Conservation (phyloP, 2,888 invertebrate genomes). For the Coenonympha arcania region DNA sequence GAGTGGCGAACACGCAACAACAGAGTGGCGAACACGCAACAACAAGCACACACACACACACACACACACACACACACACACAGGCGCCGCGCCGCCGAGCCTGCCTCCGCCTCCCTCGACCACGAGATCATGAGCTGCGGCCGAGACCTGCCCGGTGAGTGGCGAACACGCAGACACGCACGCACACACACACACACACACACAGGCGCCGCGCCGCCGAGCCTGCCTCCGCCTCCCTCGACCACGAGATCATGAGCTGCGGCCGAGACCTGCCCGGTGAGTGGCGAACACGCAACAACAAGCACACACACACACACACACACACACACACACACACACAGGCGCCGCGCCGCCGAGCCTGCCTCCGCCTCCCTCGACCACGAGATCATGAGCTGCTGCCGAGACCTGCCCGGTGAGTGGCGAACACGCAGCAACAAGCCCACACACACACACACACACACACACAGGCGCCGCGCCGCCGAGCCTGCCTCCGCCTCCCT, state of each 20-base stretch:
- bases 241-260: slow-evolving; percentile 71
- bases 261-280: slow-evolving; percentile 57
- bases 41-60: not conserved
- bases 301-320: not conserved
- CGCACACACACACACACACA: not conserved
- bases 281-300: slow-evolving; percentile 7
- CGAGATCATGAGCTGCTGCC: slow-evolving; percentile 67
- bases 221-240: slow-evolving; percentile 64
- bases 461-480: slow-evolving; percentile 34
- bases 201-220: slow-evolving; percentile 41
- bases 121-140: slow-evolving; percentile 70
- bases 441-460: not conserved
- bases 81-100: slow-evolving; percentile 51
- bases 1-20: slow-evolving; percentile 20
- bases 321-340: not conserved
- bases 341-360: slow-evolving; percentile 56
- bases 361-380: slow-evolving; percentile 68
- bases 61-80: not conserved
- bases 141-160: slow-evolving; percentile 54
- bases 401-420: slow-evolving; percentile 56
- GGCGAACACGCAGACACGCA: not conserved
- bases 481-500: slow-evolving; percentile 66
- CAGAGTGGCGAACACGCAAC: too few relatives aligned
- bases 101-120: slow-evolving; percentile 66
- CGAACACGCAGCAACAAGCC: not conserved